Percentiles rank a stretch among this genome's conserved stretches.
These are phyloP conservation scores for Brachypodius melanocephalos DNA, from an alignment of 2,113 vertebrate genomes.

Conservation along the genomic window DNA sequence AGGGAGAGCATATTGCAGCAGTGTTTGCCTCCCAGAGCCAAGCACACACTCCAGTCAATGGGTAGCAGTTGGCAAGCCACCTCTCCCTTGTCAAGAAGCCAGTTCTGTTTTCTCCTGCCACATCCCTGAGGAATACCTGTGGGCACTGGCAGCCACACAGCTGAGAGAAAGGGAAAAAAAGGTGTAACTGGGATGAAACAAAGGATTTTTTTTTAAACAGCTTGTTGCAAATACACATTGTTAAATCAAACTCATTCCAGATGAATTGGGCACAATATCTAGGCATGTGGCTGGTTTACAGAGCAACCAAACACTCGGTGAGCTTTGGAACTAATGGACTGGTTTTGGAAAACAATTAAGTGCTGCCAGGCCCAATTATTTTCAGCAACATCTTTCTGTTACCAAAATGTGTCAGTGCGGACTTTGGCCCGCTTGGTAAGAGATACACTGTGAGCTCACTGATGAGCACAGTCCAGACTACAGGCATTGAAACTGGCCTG, in stretches of 20 bases:
- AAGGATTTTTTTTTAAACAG: slow-evolving; percentile 6
- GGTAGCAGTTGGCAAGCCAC: slow-evolving; percentile 60
- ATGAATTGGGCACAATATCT: slow-evolving; percentile 71
- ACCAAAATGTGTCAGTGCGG: slow-evolving; percentile 65
- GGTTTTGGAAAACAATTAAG: slow-evolving; percentile 57
- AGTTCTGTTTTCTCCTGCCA: slow-evolving; percentile 48
- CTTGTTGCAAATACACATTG: slow-evolving; percentile 13
- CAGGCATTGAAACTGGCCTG: background rate
- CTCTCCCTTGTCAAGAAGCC: slow-evolving; percentile 63
- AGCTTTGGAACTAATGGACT: slow-evolving; percentile 59
- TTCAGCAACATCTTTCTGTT: slow-evolving; percentile 77
- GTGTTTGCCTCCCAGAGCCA: slow-evolving; percentile 47
- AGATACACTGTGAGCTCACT: slow-evolving; percentile 29
- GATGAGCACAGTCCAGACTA: slow-evolving; percentile 5
- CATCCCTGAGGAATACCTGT: slow-evolving; percentile 66
- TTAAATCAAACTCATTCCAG: slow-evolving; percentile 62
- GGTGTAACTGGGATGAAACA: slow-evolving; percentile 22
- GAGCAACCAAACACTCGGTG: slow-evolving; percentile 33
- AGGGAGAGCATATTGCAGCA: slow-evolving; percentile 33
- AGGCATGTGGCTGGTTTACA: slow-evolving; percentile 69
- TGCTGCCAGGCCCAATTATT: slow-evolving; percentile 79
- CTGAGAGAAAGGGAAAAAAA: background rate
- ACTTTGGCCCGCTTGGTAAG: slow-evolving; percentile 57
- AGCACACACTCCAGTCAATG: slow-evolving; percentile 51
- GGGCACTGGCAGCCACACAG: slow-evolving; percentile 45